Base-by-base conservation (phyloP, 2,797 vertebrate genomes). In the Parauchenoglanis punctatus region DNA sequence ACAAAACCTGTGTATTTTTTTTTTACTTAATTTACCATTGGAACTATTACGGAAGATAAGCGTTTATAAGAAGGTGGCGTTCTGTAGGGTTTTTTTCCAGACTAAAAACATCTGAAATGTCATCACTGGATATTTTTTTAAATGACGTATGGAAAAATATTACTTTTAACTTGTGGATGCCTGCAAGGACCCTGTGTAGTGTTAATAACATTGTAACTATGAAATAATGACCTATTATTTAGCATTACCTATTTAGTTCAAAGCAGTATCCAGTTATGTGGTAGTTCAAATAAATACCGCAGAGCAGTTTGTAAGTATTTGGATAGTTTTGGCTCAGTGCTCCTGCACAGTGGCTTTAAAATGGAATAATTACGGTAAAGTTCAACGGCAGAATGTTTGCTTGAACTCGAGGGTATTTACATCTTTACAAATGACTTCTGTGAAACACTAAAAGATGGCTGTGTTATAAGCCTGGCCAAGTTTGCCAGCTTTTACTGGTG, bases 301-400 rank as follows among this genome's bases (percentile, higher is more conserved):
- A 31, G n/a, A 68, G n/a, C n/a, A 20, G n/a, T 68, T 52, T 23
- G 81, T 63, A 63, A 63, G 46, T 81, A 63, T 83, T 52, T 67
- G 81, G 44, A 11, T 49, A 63, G 12, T 67, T 31, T 28, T 67
- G 63, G 17, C 15, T 52, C 10, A 49, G 59, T 3, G 15, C 44
- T 28, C 23, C 2, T 18, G 46, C 63, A 83, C 28, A 1, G 12
- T 52, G 23, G 46, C 4, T 31, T 83, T 65, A 31, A 83, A 52
- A 63, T 67, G n/a, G 3, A 67, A 31, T 20, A 23, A 68, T 20
- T 31, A 20, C 44, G 12, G 4, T 40, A 4, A 46, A 61, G 35
- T n/a, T 61, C 12, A 15, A 17, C 1, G n/a, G 12, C 35, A 63
- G 23, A 8, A 81, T 7, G 78, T 61, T 63, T 63, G 78, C 58